A percentile compares a stretch with the other conserved stretches of the same genome.
phyloP scores from a whole-genome alignment of 2,113 vertebrate species.

The Emydura subglobosa region DNA sequence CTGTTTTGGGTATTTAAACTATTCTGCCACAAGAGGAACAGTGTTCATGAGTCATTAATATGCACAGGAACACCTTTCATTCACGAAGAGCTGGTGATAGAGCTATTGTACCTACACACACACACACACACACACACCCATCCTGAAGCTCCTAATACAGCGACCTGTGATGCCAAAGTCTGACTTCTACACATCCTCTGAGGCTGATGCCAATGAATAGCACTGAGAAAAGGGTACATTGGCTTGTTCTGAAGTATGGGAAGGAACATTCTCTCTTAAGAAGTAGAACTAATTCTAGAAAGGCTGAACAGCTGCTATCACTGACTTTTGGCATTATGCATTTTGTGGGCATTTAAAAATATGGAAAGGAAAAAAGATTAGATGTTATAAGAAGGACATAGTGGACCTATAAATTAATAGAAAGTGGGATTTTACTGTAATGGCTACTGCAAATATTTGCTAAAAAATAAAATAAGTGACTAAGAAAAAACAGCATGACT shows the following conservation, averaged over 20 bases:
- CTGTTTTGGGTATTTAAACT: neutral
- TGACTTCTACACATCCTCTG: neutral
- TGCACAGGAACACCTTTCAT: neutral
- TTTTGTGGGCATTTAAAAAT: neutral
- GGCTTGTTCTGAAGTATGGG: fast-evolving
- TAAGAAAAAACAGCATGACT: neutral
- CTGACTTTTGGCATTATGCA: neutral
- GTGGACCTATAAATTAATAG: neutral
- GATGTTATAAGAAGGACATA: neutral
- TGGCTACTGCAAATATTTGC: neutral
- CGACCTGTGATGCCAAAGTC: neutral
- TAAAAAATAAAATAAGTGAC: neutral
- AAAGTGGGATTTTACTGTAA: neutral
- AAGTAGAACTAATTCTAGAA: neutral
- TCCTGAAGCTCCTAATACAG: neutral
- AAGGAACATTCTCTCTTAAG: neutral
- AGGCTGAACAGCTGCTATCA: neutral
- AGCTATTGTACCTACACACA: neutral
- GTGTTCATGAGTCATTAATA: neutral
- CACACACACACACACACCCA: neutral
- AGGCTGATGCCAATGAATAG: neutral
- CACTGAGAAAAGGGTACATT: neutral
- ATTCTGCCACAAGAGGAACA: neutral
- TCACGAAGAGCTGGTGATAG: neutral
- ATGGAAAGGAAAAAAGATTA: neutral